These are phyloP conservation scores for Bombyx huttoni DNA, from an alignment of 2,888 invertebrate genomes.

Conservation along the genomic window DNA sequence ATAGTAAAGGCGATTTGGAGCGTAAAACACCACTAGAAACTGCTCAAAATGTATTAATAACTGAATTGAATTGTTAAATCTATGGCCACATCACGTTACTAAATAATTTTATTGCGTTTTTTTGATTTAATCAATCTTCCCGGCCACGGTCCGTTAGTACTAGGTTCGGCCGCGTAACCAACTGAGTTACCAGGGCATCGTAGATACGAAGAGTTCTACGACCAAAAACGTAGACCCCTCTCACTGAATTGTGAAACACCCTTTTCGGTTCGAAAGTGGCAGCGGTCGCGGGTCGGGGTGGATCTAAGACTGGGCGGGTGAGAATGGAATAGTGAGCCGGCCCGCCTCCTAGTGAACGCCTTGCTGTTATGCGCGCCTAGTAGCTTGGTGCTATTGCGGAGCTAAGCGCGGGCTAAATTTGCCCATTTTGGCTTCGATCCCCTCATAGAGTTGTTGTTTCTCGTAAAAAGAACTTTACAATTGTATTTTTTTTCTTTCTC, in stretches of 20 bases:
- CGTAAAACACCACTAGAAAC: too few relatives aligned
- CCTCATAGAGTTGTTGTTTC: too few relatives aligned
- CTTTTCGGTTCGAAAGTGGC: constrained; percentile 22
- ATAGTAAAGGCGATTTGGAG: too few relatives aligned
- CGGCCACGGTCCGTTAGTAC: constrained; percentile 9
- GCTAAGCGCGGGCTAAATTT: constrained; percentile 5
- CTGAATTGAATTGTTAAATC: too few relatives aligned
- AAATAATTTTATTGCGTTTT: not conserved
- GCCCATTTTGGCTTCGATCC: too few relatives aligned
- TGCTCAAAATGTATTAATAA: too few relatives aligned
- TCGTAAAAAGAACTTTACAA: too few relatives aligned
- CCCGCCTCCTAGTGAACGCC: constrained; percentile 64
- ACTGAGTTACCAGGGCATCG: constrained; percentile 4
- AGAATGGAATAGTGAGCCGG: constrained; percentile 56
- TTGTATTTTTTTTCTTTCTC: too few relatives aligned
- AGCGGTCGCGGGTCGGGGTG: constrained; percentile 34
- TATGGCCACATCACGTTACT: too few relatives aligned
- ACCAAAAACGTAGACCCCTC: constrained; percentile 21
- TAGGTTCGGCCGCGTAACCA: constrained; percentile 21
- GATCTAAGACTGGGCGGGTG: constrained; percentile 51
- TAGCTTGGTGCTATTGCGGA: constrained; percentile 37
- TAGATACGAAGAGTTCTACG: constrained; percentile 20
- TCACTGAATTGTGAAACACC: constrained; percentile 25
- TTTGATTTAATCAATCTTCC: not conserved
- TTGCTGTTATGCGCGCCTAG: constrained; percentile 59